phyloP scores from a whole-genome alignment of 2,113 vertebrate genomes.

The Mola mola region DNA sequence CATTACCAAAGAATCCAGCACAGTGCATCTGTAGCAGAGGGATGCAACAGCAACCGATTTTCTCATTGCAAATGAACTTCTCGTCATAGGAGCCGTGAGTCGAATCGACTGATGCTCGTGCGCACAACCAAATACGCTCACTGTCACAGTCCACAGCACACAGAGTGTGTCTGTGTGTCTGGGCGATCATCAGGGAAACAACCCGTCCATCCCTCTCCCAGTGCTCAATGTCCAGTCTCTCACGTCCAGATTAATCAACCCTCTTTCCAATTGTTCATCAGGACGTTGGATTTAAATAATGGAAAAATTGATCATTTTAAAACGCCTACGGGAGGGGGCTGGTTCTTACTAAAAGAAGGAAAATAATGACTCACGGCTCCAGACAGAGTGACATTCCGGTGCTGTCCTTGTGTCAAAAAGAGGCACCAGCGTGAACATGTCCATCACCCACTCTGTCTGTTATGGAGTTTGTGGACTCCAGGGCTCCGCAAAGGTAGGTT shows the following conservation, averaged over 20 bases:
- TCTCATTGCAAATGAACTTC: slow-evolving; percentile 50
- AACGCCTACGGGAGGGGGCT: slow-evolving; percentile 35
- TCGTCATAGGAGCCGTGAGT: slow-evolving; percentile 42
- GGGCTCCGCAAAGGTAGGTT: no score
- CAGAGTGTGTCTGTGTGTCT: background rate
- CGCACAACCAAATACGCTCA: slow-evolving; percentile 18
- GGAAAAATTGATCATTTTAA: slow-evolving; percentile 69
- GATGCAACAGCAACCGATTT: slow-evolving; percentile 14
- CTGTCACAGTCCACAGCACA: background rate
- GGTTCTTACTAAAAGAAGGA: background rate
- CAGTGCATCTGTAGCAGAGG: background rate
- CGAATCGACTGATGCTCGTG: slow-evolving; percentile 15
- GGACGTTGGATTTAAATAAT: slow-evolving; percentile 72
- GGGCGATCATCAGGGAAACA: slow-evolving; percentile 35
- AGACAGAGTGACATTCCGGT: background rate
- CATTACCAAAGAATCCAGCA: slow-evolving; percentile 10
- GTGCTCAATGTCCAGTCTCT: slow-evolving; percentile 67
- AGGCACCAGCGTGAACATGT: slow-evolving; percentile 14
- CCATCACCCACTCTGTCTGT: slow-evolving; percentile 14
- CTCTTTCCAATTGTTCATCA: slow-evolving; percentile 62
- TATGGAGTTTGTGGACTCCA: slow-evolving; percentile 8
- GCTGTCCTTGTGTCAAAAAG: no score
- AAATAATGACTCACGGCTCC: slow-evolving; percentile 10
- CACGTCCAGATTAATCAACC: slow-evolving; percentile 68
- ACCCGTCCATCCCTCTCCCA: slow-evolving; percentile 33